phyloP scores from a whole-genome alignment of 2,888 invertebrate species.

The Latrodectus hesperus region DNA sequence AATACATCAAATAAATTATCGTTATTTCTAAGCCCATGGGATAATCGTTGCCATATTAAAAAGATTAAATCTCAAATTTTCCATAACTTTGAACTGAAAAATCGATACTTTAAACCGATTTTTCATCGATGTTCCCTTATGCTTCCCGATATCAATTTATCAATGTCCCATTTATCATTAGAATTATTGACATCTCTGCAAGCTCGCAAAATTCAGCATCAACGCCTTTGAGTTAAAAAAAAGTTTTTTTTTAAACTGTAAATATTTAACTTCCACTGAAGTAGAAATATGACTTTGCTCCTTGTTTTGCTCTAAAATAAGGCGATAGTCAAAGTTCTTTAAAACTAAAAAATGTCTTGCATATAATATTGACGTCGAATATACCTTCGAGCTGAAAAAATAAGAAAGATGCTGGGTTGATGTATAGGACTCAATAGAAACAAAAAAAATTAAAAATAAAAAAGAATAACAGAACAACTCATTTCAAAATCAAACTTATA shows the following conservation, averaged over 20 bases:
- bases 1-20: no score
- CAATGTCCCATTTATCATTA: not conserved
- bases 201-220: not conserved
- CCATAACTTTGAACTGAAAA: not conserved
- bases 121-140: constrained; percentile 1
- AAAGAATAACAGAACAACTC: not conserved
- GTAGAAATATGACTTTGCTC: no score
- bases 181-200: not conserved
- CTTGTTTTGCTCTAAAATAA: no score
- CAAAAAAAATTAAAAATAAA: not conserved
- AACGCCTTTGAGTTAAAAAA: not conserved
- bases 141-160: not conserved
- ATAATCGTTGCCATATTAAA: not conserved
- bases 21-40: not conserved
- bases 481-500: not conserved
- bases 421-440: not conserved
- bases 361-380: not conserved
- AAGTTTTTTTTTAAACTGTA: not conserved
- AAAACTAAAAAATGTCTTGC: no score
- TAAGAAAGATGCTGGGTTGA: not conserved
- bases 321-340: no score
- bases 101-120: not conserved
- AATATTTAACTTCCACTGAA: no score
- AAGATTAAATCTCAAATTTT: not conserved
- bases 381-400: not conserved